Percentiles rank a stretch among this genome's conserved stretches.
These are phyloP conservation scores for Eutolmus rufibarbis DNA, from an alignment of 2,888 invertebrate genomes.

Conservation along the genomic window DNA sequence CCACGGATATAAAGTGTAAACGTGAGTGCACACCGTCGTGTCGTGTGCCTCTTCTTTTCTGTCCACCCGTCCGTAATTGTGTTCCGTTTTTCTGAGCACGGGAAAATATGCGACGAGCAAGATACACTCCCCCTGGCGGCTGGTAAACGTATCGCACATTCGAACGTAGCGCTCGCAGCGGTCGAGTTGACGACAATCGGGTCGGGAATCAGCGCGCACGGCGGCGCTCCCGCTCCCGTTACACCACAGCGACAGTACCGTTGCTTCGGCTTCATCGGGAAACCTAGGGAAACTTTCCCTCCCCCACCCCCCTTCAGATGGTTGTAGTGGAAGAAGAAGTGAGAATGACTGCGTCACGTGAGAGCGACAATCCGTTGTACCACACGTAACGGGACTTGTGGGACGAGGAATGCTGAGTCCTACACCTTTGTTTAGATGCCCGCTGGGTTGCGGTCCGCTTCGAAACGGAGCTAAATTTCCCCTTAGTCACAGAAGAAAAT, in stretches of 20 bases:
- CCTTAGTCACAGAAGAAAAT: background rate
- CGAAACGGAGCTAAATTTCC: background rate
- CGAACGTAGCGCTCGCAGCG: background rate
- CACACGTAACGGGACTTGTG: background rate
- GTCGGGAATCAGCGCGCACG: background rate
- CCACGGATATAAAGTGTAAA: constrained; percentile 6
- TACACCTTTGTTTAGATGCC: background rate
- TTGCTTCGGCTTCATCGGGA: background rate
- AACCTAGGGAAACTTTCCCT: background rate
- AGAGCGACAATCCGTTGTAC: background rate
- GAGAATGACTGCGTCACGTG: background rate
- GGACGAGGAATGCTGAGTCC: background rate
- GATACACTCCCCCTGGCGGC: constrained; percentile 11
- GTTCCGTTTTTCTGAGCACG: background rate
- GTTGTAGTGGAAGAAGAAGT: background rate
- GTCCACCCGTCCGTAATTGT: background rate
- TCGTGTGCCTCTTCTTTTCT: background rate
- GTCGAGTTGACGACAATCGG: background rate
- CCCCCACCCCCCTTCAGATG: background rate
- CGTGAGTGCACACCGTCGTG: constrained; percentile 1
- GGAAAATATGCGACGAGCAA: background rate
- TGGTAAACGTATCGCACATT: background rate
- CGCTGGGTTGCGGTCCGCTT: background rate
- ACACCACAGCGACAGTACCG: background rate
- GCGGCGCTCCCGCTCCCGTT: background rate